Conservation (phyloP, 2,113 vertebrate genomes). For the Phycodurus eques region DNA sequence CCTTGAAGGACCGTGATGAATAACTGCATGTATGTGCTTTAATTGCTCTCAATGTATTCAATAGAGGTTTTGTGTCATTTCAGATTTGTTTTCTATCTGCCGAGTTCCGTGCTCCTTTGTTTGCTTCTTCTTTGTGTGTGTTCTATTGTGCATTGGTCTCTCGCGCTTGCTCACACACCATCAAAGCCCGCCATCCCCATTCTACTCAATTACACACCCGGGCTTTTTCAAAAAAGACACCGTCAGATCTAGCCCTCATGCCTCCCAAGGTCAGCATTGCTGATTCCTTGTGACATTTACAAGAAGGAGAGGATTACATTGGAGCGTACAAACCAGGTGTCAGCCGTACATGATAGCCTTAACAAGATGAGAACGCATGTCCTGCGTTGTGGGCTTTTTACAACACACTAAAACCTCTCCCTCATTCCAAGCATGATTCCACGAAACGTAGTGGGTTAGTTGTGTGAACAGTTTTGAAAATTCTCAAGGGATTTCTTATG, state of each 20-base stretch:
- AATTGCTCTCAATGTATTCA: background rate
- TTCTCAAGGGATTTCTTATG: conserved; percentile 47
- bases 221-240: conserved; percentile 7
- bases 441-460: conserved; percentile 49
- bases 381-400: conserved; percentile 28
- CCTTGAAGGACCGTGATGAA: conserved; percentile 1
- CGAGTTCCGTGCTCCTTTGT: background rate
- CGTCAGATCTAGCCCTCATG: conserved; percentile 38
- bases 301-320: conserved; percentile 52
- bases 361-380: conserved; percentile 15
- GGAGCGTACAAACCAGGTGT: conserved; percentile 29
- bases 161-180: conserved; percentile 34
- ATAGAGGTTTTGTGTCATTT: background rate
- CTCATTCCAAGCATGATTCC: conserved; percentile 39
- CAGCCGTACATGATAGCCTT: conserved; percentile 23
- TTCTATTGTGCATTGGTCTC: background rate
- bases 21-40: conserved; percentile 5
- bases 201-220: conserved; percentile 56
- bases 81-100: background rate
- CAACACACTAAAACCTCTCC: conserved; percentile 25
- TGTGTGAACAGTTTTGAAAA: conserved; percentile 39
- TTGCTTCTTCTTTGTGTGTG: conserved; percentile 6
- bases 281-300: conserved; percentile 57
- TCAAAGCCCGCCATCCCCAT: conserved; percentile 52
- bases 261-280: conserved; percentile 57